These are phyloP conservation scores for Yoshiicerus persimilis DNA, from an alignment of 1,140 invertebrate species.

Conservation along the genomic window DNA sequence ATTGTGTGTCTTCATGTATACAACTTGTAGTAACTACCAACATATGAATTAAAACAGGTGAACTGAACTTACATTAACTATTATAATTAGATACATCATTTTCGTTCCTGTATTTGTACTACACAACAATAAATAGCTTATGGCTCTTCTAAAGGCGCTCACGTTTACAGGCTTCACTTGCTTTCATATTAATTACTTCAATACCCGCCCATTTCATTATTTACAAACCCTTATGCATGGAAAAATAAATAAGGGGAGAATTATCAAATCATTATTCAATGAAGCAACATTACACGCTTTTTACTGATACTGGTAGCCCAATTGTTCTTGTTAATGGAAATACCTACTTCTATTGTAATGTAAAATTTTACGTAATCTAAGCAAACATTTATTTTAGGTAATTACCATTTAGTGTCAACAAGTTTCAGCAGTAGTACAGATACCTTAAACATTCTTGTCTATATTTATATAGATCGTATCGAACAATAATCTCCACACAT, in stretches of 20 bases:
- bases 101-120: not conserved
- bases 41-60: not conserved
- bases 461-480: too few relatives aligned
- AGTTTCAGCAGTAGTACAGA: too few relatives aligned
- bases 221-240: not conserved
- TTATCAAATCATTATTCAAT: not conserved
- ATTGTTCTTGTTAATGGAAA: too few relatives aligned
- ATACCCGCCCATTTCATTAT: not conserved
- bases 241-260: not conserved
- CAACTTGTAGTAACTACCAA: not conserved
- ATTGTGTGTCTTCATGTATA: not conserved
- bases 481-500: too few relatives aligned
- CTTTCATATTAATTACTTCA: not conserved
- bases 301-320: too few relatives aligned
- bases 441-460: too few relatives aligned
- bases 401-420: too few relatives aligned
- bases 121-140: not conserved
- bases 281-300: not conserved
- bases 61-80: not conserved
- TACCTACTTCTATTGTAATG: too few relatives aligned
- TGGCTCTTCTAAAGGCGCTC: not conserved
- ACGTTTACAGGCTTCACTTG: not conserved
- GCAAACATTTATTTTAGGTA: too few relatives aligned
- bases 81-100: not conserved
- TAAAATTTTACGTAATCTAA: too few relatives aligned